Base-by-base conservation (phyloP, 2,888 invertebrate species). In the Gasteruption jaculator region DNA sequence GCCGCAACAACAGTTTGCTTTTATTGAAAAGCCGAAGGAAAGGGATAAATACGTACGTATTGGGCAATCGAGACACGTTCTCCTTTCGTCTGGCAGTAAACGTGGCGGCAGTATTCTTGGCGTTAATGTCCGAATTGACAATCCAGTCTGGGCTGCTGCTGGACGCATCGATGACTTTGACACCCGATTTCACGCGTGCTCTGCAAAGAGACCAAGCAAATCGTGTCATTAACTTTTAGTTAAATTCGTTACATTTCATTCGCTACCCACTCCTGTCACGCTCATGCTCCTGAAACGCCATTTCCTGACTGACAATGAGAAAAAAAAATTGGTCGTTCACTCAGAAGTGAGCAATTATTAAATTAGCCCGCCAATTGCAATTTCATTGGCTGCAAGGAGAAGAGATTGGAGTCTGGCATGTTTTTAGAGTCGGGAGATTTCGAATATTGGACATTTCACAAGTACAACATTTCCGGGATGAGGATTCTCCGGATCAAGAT, bases 111-210 rank as follows among this genome's bases (percentile, higher is more conserved):
- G 91, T 89, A 53, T 91, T 86, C 63, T 91, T 86, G 36, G 87
- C 83, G 68, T 86, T 88, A 53, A 86, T 79, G 61, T 94, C 92
- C 32, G 91, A 83, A 15, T 87, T 87, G 53, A 94, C 83, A 56
- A 86, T 90, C 95, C 95, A 95, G 45, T 81, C 80, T 80, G 84
- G 54, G 72, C 83, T 59, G 76, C 84, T 69, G 18, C 86, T 81
- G 36, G 87, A 83, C 16, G 89, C 91, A 49, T 89, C 89, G 63
- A 93, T 76, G 56, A 95, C 81, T 49, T 86, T 79, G 43, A 94
- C 73, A 1, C 93, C 94, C 36, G 87, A 86, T 71, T 92, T 91
- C 38, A 93, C 92, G 52, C 91, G 83, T 50, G 90, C 91, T 67
- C 93, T 92, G 73, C 14, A 56, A 59, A 31, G 36, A 15, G 38